Percentiles rank a stretch among this genome's conserved stretches.
These are phyloP conservation scores for Linnaemya vulpina DNA, from an alignment of 2,888 invertebrate genomes.

Conservation along the genomic window DNA sequence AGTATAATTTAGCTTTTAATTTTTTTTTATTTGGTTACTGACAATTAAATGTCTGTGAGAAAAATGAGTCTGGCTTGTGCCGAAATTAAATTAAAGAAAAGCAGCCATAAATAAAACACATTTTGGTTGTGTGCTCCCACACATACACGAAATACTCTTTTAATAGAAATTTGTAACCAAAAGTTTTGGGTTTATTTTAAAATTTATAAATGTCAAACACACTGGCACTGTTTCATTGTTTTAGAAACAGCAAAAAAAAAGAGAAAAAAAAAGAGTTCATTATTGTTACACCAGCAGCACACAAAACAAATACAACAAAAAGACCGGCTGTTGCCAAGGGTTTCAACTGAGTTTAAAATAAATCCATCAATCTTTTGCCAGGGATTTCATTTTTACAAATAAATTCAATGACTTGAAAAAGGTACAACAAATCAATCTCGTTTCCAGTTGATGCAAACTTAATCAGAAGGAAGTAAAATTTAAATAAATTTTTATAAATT, in stretches of 20 bases:
- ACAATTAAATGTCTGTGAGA: too few species aligned
- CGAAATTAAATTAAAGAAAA: too few species aligned
- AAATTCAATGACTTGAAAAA: slow-evolving; percentile 20
- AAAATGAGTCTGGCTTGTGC: too few species aligned
- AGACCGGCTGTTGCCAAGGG: neutral
- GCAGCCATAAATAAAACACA: too few species aligned
- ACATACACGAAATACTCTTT: neutral
- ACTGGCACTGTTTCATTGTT: neutral
- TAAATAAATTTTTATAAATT: slow-evolving; percentile 31
- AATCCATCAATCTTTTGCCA: slow-evolving; percentile 43
- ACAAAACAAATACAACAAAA: neutral
- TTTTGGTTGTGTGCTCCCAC: neutral
- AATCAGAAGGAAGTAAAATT: neutral
- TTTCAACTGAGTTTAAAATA: slow-evolving; percentile 4
- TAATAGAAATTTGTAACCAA: neutral
- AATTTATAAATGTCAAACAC: slow-evolving; percentile 9
- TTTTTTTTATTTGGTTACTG: too few species aligned
- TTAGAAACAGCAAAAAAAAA: too few species aligned
- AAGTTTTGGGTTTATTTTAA: neutral
- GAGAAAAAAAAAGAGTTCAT: neutral
- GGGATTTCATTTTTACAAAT: neutral
- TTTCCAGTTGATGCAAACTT: neutral
- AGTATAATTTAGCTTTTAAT: too few species aligned
- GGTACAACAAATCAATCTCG: slow-evolving; percentile 31
- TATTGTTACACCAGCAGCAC: neutral